Evolutionary conservation across 1,140 invertebrate species (phyloP), one percentile per base, ranked within the genome.

Genomic region (Pseudomyrmex gracilis): DNA sequence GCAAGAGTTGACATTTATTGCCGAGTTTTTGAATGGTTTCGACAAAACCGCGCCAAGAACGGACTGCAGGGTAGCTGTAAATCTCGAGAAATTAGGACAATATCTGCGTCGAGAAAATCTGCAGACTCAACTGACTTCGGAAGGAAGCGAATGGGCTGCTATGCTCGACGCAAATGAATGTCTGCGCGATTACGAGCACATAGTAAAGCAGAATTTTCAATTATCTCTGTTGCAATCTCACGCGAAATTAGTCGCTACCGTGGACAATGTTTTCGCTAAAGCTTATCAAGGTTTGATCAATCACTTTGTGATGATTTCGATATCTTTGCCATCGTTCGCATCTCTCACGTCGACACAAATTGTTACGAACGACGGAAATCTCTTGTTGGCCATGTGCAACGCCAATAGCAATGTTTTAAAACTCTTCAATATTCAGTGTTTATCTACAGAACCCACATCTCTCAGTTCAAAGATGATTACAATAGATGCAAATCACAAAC

Each of bases 21-120:
- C 98, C 0, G 98, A 99, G 90, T 99, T 99, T 94, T 94, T 99
- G 4, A 96, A 97, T 83, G 98, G 97, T 90, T 98, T 98, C 93
- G 97, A 97, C 90, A 96, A 96, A 90, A 94, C 95, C 58, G 93
- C 94, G 61, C 84, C 90, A n/a, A 93, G 91, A 76, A 90, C 92
- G 51, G 93, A 93, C 85, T 95, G 95, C 61, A 95, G 95, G 85
- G 96, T 96, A 89, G 94, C 95, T 51, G 96, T 98, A 92, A 97
- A 98, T 93, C 93, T 99, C 85, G 98, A 99, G 94, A 96, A 97
- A 90, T 95, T 99, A 68, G 98, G 98, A 0, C 97, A 99, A 93
- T 99, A 99, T 94, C 94, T 99, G 63, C 96, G 97, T 78, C 95
- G 95, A 86, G 95, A 96, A 55, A 85, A 92, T 17, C 85, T 94